Conservation (phyloP, 1,140 invertebrate genomes). For the Eufriesea mexicana region DNA sequence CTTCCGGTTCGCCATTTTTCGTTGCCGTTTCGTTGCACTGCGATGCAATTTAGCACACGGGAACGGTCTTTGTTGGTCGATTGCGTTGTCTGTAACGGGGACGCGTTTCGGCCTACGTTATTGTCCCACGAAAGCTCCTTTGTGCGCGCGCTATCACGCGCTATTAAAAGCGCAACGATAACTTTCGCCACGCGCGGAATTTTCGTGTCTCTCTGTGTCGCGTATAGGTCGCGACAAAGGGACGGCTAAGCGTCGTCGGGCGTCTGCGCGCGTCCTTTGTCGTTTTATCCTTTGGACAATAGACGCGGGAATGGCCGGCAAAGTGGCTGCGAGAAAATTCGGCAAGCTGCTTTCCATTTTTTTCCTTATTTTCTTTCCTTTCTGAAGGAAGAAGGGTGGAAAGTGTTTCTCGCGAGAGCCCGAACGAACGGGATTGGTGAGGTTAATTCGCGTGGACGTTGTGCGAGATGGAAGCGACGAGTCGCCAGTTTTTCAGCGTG, state of each 20-base stretch:
- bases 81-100: slow-evolving; percentile 15
- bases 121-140: not conserved
- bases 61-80: slow-evolving; percentile 6
- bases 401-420: not conserved
- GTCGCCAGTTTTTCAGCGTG: not conserved
- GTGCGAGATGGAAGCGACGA: not conserved
- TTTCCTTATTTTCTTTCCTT: not conserved
- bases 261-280: not conserved
- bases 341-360: not conserved
- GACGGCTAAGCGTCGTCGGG: not conserved
- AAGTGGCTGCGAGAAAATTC: not conserved
- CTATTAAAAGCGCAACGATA: slow-evolving; percentile 19
- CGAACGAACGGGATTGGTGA: not conserved
- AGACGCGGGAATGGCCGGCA: not conserved
- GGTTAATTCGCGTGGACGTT: not conserved
- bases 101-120: slow-evolving; percentile 5
- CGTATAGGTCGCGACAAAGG: not conserved
- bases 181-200: not conserved
- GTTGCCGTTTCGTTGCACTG: not conserved
- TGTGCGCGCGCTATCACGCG: slow-evolving; percentile 13
- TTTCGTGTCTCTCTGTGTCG: not conserved
- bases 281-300: not conserved
- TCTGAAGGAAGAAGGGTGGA: not conserved
- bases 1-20: not conserved
- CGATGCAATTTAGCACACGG: slow-evolving; percentile 3